Base-by-base conservation (phyloP, 1,140 invertebrate genomes). In the Drosophila rufa region DNA sequence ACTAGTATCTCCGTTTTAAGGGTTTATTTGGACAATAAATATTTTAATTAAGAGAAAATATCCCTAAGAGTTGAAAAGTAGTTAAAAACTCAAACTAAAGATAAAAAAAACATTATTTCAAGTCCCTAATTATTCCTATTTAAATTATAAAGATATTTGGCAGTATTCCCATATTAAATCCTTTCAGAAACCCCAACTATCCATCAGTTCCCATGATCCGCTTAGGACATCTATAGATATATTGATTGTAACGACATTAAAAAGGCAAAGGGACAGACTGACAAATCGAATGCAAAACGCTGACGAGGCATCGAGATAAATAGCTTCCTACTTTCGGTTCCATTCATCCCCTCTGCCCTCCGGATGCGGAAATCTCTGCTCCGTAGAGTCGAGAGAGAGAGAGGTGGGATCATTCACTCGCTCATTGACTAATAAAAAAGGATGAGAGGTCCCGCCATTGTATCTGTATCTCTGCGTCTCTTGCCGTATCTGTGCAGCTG, bases 351-450 rank as follows among this genome's bases (percentile, higher is more conserved):
- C 30, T 40, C 30, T 46, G 5, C 36, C 47, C 33, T 27, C n/a
- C 38, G 50, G 11, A 33, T 33, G 50, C 27, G 17, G 33, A 55
- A 38, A 22, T 38, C 17, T 55, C 51, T 12, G 12, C 33, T 4
- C 11, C 12, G 1, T 33, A 2, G 4, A 14, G 11, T 14, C 12
- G 5, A 9, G 27, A 22, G n/a, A 8, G n/a, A 14, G 62, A 87
- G 85, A 87, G 85, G 71, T 66, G 68, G 80, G 60, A 76, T 78
- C 65, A 87, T 78, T 87, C 67, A 75, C 64, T 69, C 55, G 46
- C 74, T 76, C 78, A 79, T 79, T 81, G 83, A 81, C 60, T 79
- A 81, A 76, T 89, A 84, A 80, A 87, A 83, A 82, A 68, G 19
- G 68, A 59, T 50, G 43, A 58, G 56, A 78, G 50, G 70, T 57